Percentiles rank a stretch among this genome's conserved stretches.
Evolutionary conservation across 2,797 vertebrate species (phyloP).

Genomic region (Poeciliopsis paucimaculata): DNA sequence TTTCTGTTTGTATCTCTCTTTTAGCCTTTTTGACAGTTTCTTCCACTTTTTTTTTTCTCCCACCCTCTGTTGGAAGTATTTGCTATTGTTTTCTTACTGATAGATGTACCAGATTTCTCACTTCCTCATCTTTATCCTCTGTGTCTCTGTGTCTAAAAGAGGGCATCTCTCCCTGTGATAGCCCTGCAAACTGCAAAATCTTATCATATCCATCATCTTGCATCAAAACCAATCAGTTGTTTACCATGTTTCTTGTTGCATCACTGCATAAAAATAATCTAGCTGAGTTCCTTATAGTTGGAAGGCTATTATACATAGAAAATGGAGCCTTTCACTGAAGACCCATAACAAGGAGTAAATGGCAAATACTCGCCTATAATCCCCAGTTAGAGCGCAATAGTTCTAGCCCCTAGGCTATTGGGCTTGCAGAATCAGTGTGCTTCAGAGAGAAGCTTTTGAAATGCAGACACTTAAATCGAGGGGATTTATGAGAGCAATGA

Average conservation of each 20-base stretch:
- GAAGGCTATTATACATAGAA: conserved; percentile 53
- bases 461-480: conserved; percentile 72
- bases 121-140: conserved; percentile 12
- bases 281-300: conserved; percentile 37
- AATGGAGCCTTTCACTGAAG: conserved; percentile 61
- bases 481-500: conserved; percentile 73
- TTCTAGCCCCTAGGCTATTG: conserved; percentile 61
- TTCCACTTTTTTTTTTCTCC: conserved; percentile 15
- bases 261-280: conserved; percentile 51
- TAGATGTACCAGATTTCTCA: conserved; percentile 35
- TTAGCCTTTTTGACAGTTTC: conserved; percentile 3
- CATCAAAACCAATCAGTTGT: conserved; percentile 72
- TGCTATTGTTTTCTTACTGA: conserved; percentile 10
- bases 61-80: background rate
- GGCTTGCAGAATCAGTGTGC: conserved; percentile 65
- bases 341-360: conserved; percentile 73
- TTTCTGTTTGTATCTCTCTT: conserved; percentile 41
- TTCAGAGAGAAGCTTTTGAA: conserved; percentile 69
- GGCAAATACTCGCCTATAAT: conserved; percentile 75
- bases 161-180: conserved; percentile 44
- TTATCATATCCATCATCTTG: conserved; percentile 60
- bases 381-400: conserved; percentile 68
- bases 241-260: conserved; percentile 59
- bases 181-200: conserved; percentile 59
- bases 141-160: conserved; percentile 10